Percentiles rank a stretch among this genome's conserved stretches.
These are phyloP conservation scores for Drosophila murphyi DNA, from an alignment of 1,140 invertebrate genomes.

Conservation along the genomic window DNA sequence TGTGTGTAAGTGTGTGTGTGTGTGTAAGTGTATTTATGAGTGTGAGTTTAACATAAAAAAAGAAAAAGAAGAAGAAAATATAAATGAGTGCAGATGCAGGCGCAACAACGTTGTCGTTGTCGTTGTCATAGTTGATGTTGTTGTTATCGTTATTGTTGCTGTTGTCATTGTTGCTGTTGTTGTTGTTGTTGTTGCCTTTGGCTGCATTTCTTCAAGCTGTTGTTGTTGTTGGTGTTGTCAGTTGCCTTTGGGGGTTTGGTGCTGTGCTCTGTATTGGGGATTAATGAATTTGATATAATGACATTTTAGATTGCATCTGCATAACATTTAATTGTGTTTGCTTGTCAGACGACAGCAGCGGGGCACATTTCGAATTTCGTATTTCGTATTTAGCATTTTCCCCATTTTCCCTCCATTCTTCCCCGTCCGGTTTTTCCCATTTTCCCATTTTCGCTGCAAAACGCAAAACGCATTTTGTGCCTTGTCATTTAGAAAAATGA, in stretches of 20 bases:
- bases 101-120: conserved; percentile 55
- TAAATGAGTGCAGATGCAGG: conserved; percentile 75
- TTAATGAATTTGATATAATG: conserved; percentile 84
- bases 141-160: conserved; percentile 52
- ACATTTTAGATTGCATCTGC: conserved; percentile 84
- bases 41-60: conserved; percentile 55
- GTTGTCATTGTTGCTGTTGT: conserved; percentile 46
- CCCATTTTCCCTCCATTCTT: too few relatives aligned
- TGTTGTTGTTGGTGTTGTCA: conserved; percentile 52
- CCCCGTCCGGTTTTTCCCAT: too few relatives aligned
- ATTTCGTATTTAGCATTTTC: conserved; percentile 23
- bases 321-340: conserved; percentile 84
- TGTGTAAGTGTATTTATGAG: conserved; percentile 39
- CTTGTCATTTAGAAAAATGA: conserved; percentile 71
- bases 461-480: conserved; percentile 68
- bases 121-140: conserved; percentile 30
- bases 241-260: conserved; percentile 42
- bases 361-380: conserved; percentile 10
- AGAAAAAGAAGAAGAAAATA: conserved; percentile 32
- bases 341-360: conserved; percentile 58
- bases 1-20: conserved; percentile 29
- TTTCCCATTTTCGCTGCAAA: conserved; percentile 38
- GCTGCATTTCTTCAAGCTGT: conserved; percentile 51
- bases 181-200: conserved; percentile 68
- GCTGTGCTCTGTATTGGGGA: conserved; percentile 57